These are phyloP conservation scores for Ariopsis seemanni DNA, from an alignment of 2,113 vertebrate genomes.

Conservation along the genomic window DNA sequence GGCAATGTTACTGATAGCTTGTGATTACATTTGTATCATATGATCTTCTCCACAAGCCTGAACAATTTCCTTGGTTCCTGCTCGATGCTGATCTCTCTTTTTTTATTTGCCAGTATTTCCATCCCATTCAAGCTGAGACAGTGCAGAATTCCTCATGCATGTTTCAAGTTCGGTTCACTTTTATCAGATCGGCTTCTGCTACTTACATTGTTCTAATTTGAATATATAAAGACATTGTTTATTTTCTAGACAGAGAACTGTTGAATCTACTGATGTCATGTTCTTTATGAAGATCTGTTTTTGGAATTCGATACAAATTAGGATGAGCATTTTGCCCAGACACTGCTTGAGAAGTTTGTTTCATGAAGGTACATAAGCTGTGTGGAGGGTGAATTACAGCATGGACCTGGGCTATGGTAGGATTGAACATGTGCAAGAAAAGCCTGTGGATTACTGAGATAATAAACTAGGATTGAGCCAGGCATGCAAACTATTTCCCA, in stretches of 20 bases:
- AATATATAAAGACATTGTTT: background rate
- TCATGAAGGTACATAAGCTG: conserved; percentile 16
- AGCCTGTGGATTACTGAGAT: conserved; percentile 33
- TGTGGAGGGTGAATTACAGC: conserved; percentile 2
- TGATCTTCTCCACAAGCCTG: conserved; percentile 39
- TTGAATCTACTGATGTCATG: conserved; percentile 3
- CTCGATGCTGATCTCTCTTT: conserved; percentile 24
- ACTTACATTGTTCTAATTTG: background rate
- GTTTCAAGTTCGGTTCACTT: conserved; percentile 14
- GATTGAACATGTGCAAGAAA: conserved; percentile 34
- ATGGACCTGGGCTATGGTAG: conserved; percentile 27
- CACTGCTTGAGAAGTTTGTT: conserved; percentile 36
- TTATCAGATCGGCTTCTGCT: background rate
- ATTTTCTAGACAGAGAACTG: background rate
- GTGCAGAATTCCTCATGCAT: conserved; percentile 40
- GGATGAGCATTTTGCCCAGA: conserved; percentile 23
- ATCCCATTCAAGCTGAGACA: conserved; percentile 32
- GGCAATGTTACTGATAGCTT: conserved; percentile 8
- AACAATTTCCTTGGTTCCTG: conserved; percentile 33
- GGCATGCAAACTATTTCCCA: conserved; percentile 24
- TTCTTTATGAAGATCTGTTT: conserved; percentile 21
- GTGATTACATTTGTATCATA: conserved; percentile 22
- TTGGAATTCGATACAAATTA: conserved; percentile 32
- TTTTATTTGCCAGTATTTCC: background rate
- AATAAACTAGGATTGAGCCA: conserved; percentile 15